Percentiles rank a stretch among this genome's conserved stretches.
Conservation (phyloP, 2,797 vertebrate genomes). For the Hipposideros larvatus region DNA sequence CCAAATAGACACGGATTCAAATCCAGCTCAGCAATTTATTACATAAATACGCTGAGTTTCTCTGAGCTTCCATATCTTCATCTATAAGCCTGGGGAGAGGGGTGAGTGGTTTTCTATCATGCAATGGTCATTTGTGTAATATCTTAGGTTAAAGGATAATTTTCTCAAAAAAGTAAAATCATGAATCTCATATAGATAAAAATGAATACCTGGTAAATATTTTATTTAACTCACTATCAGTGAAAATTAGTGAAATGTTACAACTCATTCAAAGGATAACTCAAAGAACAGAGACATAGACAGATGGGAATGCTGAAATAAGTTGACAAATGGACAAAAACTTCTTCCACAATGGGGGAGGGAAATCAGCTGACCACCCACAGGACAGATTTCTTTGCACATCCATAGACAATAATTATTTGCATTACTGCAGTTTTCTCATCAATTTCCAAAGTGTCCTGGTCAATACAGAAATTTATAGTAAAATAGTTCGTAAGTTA, state of each 20-base stretch:
- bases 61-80: background rate
- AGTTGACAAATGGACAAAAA: background rate
- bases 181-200: background rate
- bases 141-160: background rate
- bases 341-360: background rate
- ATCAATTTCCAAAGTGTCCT: background rate
- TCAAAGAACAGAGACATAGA: background rate
- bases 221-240: background rate
- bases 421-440: background rate
- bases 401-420: background rate
- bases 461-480: conserved; percentile 4
- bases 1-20: background rate
- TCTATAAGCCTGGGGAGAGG: background rate
- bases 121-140: background rate
- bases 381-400: background rate
- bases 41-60: background rate
- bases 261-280: conserved; percentile 13
- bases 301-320: background rate
- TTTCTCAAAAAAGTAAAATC: background rate
- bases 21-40: background rate
- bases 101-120: background rate
- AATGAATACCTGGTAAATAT: background rate
- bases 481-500: background rate
- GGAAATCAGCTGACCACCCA: background rate
- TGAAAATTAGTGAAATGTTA: background rate